Conservation (phyloP, 2,888 invertebrate genomes). For the Callyntrura guangdongensis region DNA sequence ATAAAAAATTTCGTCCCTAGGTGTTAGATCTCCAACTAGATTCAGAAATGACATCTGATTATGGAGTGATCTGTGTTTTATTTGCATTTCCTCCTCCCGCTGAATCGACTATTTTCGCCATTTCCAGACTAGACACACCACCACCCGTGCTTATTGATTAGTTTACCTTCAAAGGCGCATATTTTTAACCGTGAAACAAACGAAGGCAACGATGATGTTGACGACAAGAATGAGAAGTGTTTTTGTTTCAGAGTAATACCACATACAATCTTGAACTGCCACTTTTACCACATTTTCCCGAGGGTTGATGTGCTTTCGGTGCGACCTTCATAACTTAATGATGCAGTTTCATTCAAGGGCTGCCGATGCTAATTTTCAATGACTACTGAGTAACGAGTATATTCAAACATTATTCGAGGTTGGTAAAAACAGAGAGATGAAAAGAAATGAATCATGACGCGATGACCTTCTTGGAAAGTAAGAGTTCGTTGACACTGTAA, state of each 20-base stretch:
- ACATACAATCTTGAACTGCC: background rate
- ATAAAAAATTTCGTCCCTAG: no score
- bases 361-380: background rate
- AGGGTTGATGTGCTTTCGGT: background rate
- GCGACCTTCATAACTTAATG: background rate
- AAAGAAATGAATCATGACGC: background rate
- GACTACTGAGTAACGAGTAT: background rate
- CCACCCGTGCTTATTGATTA: no score
- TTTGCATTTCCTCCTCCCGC: no score
- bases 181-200: no score
- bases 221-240: background rate
- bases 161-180: no score
- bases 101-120: no score
- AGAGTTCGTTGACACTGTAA: constrained; percentile 42
- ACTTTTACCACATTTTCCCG: background rate
- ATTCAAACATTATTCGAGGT: background rate
- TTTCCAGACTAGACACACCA: no score
- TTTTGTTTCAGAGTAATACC: background rate
- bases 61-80: no score
- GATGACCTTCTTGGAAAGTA: constrained; percentile 49
- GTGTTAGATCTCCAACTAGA: no score
- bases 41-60: no score
- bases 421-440: background rate
- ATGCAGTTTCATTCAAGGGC: background rate
- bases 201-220: no score